Evolutionary conservation across 2,888 invertebrate species (phyloP).

Genomic region (Agriopis leucophaearia): DNA sequence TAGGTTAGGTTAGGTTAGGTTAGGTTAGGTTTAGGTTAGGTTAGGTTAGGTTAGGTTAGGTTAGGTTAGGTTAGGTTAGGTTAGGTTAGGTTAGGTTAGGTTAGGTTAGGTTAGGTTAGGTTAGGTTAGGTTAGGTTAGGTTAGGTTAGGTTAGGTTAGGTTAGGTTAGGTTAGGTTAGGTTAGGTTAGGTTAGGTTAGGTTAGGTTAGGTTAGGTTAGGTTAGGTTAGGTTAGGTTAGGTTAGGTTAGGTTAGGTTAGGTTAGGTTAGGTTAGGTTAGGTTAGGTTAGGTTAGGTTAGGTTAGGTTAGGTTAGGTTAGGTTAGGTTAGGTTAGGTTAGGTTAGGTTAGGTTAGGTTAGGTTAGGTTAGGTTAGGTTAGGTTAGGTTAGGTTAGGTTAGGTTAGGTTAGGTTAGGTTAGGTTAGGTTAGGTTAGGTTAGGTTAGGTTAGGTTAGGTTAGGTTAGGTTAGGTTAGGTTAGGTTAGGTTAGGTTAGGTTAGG

Average conservation of each 20-base stretch:
- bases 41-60: too few relatives aligned
- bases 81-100: too few relatives aligned
- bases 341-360: slow-evolving; percentile 42
- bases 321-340: slow-evolving; percentile 46
- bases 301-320: slow-evolving; percentile 30
- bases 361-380: slow-evolving; percentile 15
- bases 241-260: slow-evolving; percentile 1
- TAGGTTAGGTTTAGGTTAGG: too few relatives aligned
- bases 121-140: too few relatives aligned
- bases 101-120: too few relatives aligned
- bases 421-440: slow-evolving; percentile 41
- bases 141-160: slow-evolving; percentile 1
- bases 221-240: slow-evolving; percentile 1
- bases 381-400: slow-evolving; percentile 5
- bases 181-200: slow-evolving; percentile 1
- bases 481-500: slow-evolving; percentile 5
- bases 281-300: slow-evolving; percentile 1
- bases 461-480: slow-evolving; percentile 5
- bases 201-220: slow-evolving; percentile 1
- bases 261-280: slow-evolving; percentile 1
- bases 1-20: too few relatives aligned
- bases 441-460: slow-evolving; percentile 32
- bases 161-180: slow-evolving; percentile 1
- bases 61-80: too few relatives aligned
- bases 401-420: slow-evolving; percentile 20